Conservation (phyloP, 1,140 invertebrate species). For the Limonius californicus region DNA sequence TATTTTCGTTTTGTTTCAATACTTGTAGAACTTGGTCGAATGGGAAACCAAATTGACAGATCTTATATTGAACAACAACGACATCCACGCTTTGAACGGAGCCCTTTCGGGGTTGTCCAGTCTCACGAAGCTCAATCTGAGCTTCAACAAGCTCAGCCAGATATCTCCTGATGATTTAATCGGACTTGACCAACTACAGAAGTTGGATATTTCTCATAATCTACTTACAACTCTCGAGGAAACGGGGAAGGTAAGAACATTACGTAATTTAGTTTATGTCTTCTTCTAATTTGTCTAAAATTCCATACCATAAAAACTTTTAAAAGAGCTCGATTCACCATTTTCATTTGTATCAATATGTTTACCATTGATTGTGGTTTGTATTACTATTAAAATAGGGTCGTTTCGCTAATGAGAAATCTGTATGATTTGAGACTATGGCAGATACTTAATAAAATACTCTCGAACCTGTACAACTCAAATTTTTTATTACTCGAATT, state of each 20-base stretch:
- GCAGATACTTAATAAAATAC: too few species aligned
- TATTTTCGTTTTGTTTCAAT: too few species aligned
- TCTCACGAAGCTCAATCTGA: slow-evolving; percentile 65
- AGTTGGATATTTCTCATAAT: slow-evolving; percentile 74
- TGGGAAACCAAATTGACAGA: slow-evolving; percentile 65
- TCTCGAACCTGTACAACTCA: too few species aligned
- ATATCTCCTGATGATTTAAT: slow-evolving; percentile 71
- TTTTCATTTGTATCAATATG: too few species aligned
- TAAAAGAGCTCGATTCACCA: too few species aligned
- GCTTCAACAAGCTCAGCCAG: slow-evolving; percentile 66
- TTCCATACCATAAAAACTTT: too few species aligned
- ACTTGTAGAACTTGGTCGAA: slow-evolving; percentile 68
- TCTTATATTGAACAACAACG: slow-evolving; percentile 68
- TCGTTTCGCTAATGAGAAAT: too few species aligned
- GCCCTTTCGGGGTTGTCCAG: slow-evolving; percentile 68
- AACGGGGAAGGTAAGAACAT: slow-evolving; percentile 75
- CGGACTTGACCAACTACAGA: slow-evolving; percentile 64
- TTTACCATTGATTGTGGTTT: too few species aligned
- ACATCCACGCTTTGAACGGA: slow-evolving; percentile 64
- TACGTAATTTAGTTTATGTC: slow-evolving; percentile 13
- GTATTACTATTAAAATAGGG: too few species aligned
- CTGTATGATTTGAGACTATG: too few species aligned
- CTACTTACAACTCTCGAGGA: slow-evolving; percentile 69
- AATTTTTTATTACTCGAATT: too few species aligned
- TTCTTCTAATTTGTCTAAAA: too few species aligned